A percentile compares a stretch with the other conserved stretches of the same genome.
Conservation (phyloP, 2,113 vertebrate genomes). For the Otus sunia region DNA sequence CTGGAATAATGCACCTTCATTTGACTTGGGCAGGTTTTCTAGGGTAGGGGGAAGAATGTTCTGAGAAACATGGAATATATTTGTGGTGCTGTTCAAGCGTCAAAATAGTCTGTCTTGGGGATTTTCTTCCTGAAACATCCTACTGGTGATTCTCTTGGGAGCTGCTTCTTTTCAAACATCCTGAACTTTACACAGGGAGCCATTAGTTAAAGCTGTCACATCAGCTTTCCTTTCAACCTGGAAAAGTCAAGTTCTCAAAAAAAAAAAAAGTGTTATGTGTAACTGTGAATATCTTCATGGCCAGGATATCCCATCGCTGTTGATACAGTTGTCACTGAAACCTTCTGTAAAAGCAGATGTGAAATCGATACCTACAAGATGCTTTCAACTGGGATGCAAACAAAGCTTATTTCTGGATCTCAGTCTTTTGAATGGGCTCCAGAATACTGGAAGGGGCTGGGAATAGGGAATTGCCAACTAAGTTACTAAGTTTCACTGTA, state of each 20-base stretch:
- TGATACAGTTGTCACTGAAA: not conserved
- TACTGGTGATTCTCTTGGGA: not conserved
- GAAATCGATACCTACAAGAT: not conserved
- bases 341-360: not conserved
- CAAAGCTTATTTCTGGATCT: not conserved
- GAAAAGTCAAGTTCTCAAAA: not conserved
- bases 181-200: not conserved
- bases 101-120: not conserved
- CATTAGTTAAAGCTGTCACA: not conserved
- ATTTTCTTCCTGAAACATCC: not conserved
- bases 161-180: not conserved
- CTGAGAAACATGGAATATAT: not conserved
- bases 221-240: not conserved
- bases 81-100: not conserved
- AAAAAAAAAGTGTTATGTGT: not conserved
- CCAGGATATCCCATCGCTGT: not conserved
- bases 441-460: not conserved
- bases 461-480: not conserved
- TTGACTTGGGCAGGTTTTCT: not conserved
- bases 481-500: not conserved
- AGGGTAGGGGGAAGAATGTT: not conserved
- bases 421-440: not conserved
- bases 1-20: not conserved
- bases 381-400: not conserved
- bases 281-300: not conserved